Base-by-base conservation (phyloP, 2,113 vertebrate genomes). In the Cyanoderma ruficeps region DNA sequence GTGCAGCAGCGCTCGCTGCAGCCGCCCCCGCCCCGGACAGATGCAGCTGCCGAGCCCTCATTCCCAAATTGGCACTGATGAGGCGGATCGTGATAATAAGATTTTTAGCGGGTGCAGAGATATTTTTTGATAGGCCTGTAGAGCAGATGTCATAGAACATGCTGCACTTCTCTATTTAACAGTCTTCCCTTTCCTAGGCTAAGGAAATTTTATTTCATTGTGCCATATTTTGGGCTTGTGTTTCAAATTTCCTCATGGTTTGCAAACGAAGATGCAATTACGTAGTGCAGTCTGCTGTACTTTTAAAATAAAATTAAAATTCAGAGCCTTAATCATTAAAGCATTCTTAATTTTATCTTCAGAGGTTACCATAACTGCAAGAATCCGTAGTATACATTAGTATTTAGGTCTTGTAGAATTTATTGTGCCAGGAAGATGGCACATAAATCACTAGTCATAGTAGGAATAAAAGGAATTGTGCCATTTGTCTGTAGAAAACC, bases 21-120 rank as follows among this genome's bases (percentile, higher is more conserved):
- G 55, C 31, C 15, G 0, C 14, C 27, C 59, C 52, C 12, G n/a
- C n/a, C 28, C 16, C 53, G 8, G 11, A 0, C 53, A 8, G 37
- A 11, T 10, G 69, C 44, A 0, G 53, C 39, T 20, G 30, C 52
- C 41, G 8, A 5, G 23, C 70, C 5, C 9, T 7, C 57, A 0
- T 12, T 8, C 65, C 79, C 53, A 6, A 2, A 7, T 2, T 11
- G 60, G 71, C 52, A 1, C 57, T 2, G 65, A n/a, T 15, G 31
- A 47, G 31, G 67, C 3, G 24, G 67, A 41, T 49, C 11, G 13
- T 3, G 46, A 47, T 2, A 17, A 8, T 9, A 4, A 16, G 33
- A 19, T 4, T 61, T n/a, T 30, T 13, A 27, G 37, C 37, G 28
- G 55, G 39, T 61, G 39, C 7, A 2, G 47, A 49, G 82, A 5